Conservation (phyloP, 2,888 invertebrate genomes). For the Galerucella pusilla region DNA sequence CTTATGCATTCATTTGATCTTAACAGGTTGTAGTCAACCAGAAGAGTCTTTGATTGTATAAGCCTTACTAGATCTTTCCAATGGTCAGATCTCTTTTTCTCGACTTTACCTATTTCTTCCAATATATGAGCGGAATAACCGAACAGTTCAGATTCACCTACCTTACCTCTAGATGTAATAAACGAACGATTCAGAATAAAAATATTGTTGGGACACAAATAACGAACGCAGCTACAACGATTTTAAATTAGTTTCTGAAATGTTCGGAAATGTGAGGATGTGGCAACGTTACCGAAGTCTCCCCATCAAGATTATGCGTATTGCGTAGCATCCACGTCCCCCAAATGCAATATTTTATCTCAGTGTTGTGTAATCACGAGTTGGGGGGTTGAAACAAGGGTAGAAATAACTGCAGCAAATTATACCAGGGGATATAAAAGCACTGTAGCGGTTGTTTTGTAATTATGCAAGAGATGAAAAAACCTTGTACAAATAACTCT, state of each 20-base stretch:
- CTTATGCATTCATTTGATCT: too few species aligned
- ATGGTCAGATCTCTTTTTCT: too few species aligned
- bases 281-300: conserved; percentile 22
- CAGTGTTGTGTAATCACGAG: conserved; percentile 29
- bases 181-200: too few species aligned
- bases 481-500: too few species aligned
- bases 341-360: conserved; percentile 29
- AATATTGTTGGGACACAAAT: too few species aligned
- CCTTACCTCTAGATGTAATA: too few species aligned
- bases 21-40: too few species aligned
- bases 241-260: not conserved
- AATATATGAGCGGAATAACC: too few species aligned
- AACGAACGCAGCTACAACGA: not conserved
- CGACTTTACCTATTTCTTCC: too few species aligned
- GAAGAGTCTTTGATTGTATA: too few species aligned
- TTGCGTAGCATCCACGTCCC: conserved; percentile 32
- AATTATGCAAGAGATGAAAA: conserved; percentile 1
- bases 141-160: too few species aligned
- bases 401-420: conserved; percentile 31
- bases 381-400: conserved; percentile 19
- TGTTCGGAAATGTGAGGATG: not conserved
- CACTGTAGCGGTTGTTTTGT: not conserved
- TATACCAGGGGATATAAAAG: not conserved
- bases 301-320: conserved; percentile 39
- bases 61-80: too few species aligned